Percentiles rank a stretch among this genome's conserved stretches.
phyloP scores from a whole-genome alignment of 2,113 vertebrate genomes.

The Raja brachyura region DNA sequence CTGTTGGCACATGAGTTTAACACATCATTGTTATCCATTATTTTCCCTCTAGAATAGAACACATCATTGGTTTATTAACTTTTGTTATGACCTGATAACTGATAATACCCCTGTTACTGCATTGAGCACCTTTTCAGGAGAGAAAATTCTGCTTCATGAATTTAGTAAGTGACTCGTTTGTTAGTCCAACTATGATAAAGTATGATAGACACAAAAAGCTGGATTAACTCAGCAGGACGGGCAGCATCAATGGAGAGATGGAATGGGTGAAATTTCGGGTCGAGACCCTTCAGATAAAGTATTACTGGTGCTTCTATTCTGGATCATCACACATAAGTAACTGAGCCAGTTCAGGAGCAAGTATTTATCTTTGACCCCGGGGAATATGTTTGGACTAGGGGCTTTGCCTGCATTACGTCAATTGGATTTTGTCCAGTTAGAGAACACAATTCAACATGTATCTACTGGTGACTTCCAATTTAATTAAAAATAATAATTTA shows the following conservation, averaged over 20 bases:
- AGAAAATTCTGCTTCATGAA: background rate
- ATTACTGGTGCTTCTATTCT: slow-evolving; percentile 8
- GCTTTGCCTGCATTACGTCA: slow-evolving; percentile 4
- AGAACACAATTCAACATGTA: background rate
- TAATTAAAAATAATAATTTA: slow-evolving; percentile 22
- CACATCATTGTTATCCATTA: no score
- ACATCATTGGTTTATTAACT: no score
- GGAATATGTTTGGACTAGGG: slow-evolving; percentile 19
- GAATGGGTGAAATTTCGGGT: no score
- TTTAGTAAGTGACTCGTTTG: background rate
- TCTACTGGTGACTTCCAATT: background rate
- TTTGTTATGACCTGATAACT: no score
- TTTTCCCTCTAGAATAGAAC: no score
- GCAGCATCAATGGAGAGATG: no score
- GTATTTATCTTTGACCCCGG: slow-evolving; percentile 16
- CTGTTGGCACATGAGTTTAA: no score
- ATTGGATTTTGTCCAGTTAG: slow-evolving; percentile 7
- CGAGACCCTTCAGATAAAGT: no score
- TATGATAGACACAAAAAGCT: no score
- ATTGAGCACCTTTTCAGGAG: background rate
- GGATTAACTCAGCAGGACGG: no score
- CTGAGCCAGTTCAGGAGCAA: slow-evolving; percentile 22
- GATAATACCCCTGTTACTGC: no score
- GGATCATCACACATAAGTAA: background rate
- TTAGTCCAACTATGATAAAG: background rate